Percentiles rank a stretch among this genome's conserved stretches.
These are phyloP conservation scores for Thomomys bottae DNA, from an alignment of 2,113 vertebrate species.

Conservation along the genomic window DNA sequence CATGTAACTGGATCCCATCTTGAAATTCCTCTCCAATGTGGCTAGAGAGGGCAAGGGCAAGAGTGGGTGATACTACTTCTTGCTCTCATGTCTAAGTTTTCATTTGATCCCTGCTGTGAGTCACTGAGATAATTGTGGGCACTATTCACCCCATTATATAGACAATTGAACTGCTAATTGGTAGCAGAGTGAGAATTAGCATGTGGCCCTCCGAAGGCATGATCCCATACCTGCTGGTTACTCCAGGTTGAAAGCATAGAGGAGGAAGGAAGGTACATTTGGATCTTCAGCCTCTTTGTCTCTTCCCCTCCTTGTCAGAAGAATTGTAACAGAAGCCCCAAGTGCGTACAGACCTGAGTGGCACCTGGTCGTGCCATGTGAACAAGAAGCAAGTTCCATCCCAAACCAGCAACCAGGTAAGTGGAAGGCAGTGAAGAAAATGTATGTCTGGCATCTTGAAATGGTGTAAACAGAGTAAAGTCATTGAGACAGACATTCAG, in stretches of 20 bases:
- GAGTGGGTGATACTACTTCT: neutral
- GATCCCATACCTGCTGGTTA: neutral
- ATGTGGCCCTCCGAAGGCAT: neutral
- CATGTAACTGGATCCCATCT: neutral
- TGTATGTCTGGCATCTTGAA: neutral
- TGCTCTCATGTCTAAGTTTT: neutral
- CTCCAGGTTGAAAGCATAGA: neutral
- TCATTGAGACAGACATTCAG: neutral
- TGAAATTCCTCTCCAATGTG: neutral
- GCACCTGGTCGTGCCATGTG: constrained; percentile 82
- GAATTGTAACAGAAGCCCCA: constrained; percentile 85
- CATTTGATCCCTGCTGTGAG: neutral
- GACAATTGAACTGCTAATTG: neutral
- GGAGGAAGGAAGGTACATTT: constrained; percentile 3
- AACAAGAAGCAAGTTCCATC: constrained; percentile 79
- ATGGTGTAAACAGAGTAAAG: neutral
- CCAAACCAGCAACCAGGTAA: neutral
- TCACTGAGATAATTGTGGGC: neutral
- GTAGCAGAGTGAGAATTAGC: neutral
- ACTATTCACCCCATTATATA: neutral
- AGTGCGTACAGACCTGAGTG: constrained; percentile 76
- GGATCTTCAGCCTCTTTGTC: neutral
- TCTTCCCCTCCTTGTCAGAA: constrained; percentile 83
- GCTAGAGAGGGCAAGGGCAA: neutral
- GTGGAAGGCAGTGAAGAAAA: neutral